A percentile compares a stretch with the other conserved stretches of the same genome.
phyloP scores from a whole-genome alignment of 2,888 invertebrate genomes.

The Dimorphilus gyrociliatus region DNA sequence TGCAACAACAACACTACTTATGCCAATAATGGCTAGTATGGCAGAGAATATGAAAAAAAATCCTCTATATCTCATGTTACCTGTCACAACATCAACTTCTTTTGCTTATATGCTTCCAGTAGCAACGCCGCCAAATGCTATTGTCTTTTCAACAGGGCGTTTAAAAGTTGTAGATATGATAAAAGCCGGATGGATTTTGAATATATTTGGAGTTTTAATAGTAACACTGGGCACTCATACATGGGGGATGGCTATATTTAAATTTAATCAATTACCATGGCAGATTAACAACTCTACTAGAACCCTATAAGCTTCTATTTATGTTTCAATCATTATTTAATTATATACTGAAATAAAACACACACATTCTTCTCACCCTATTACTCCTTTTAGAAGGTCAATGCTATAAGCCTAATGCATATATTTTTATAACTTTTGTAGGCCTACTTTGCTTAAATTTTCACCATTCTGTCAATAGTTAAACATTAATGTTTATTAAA shows the following conservation, averaged over 20 bases:
- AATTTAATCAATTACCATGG: conserved; percentile 5
- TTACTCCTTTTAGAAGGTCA: no score
- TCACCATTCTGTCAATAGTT: no score
- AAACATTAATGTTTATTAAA: no score
- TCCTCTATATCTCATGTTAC: conserved; percentile 74
- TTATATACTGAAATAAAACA: no score
- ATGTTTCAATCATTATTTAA: no score
- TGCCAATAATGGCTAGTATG: conserved; percentile 47
- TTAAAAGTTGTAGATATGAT: conserved; percentile 37
- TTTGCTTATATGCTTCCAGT: conserved; percentile 81
- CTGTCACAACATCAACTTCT: conserved; percentile 69
- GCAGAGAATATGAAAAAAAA: conserved; percentile 54
- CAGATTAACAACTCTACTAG: no score
- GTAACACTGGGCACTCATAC: conserved; percentile 15
- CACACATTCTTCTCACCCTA: no score
- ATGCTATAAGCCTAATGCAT: no score
- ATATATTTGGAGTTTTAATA: conserved; percentile 15
- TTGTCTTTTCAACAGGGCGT: conserved; percentile 50
- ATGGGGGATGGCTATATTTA: conserved; percentile 7
- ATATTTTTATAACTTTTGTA: no score
- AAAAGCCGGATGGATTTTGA: conserved; percentile 18
- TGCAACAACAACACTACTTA: conserved; percentile 70
- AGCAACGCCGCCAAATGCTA: conserved; percentile 88
- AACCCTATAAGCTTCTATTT: no score
- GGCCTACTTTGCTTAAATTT: no score